phyloP scores from a whole-genome alignment of 2,888 invertebrate genomes.

The Orthosia incerta region DNA sequence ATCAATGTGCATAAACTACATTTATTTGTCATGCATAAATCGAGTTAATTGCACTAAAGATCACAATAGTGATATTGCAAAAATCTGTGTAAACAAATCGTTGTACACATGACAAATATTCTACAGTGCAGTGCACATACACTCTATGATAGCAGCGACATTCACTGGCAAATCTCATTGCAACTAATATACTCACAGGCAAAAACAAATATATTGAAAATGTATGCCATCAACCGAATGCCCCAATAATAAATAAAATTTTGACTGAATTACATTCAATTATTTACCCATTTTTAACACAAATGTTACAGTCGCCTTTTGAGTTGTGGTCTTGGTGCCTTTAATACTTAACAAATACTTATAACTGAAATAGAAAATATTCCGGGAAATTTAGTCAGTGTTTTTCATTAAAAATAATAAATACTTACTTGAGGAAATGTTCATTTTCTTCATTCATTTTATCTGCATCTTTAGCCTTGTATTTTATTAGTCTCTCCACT shows the following conservation, averaged over 20 bases:
- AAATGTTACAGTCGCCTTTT: conserved; percentile 21
- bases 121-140: conserved; percentile 75
- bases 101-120: conserved; percentile 75
- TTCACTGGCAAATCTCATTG: conserved; percentile 74
- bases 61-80: conserved; percentile 9
- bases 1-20: conserved; percentile 66
- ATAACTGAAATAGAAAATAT: conserved; percentile 72
- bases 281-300: conserved; percentile 12
- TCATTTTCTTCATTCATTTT: conserved; percentile 99
- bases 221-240: conserved; percentile 75
- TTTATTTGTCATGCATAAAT: conserved; percentile 70
- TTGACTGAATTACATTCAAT: conserved; percentile 22
- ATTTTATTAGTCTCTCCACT: conserved; percentile 96
- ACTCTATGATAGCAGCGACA: conserved; percentile 75
- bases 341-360: conserved; percentile 50
- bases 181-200: conserved; percentile 76
- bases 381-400: conserved; percentile 61
- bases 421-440: conserved; percentile 95
- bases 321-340: conserved; percentile 26
- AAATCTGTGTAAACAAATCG: conserved; percentile 18
- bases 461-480: conserved; percentile 98
- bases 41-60: conserved; percentile 10
- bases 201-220: conserved; percentile 63
- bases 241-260: conserved; percentile 69
- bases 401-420: conserved; percentile 13